phyloP scores from a whole-genome alignment of 1,140 invertebrate species.

The Neoseiulus cucumeris region DNA sequence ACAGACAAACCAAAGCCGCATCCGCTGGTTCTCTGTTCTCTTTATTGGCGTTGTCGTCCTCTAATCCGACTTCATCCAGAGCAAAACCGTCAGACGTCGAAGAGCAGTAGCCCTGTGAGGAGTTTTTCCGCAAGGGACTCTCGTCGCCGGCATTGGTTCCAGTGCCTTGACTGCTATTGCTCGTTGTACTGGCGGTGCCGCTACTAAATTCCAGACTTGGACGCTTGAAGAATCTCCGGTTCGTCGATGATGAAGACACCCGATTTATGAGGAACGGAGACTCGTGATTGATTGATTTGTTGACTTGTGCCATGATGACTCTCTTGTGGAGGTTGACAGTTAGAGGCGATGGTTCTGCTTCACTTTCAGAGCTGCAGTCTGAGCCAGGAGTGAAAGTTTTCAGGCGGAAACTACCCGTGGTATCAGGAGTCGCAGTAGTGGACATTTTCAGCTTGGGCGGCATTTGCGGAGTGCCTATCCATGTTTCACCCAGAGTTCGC shows the following conservation, averaged over 20 bases:
- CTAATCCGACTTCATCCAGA: background rate
- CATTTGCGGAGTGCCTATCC: background rate
- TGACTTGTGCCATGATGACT: background rate
- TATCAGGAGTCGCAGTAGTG: background rate
- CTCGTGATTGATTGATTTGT: background rate
- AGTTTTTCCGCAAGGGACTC: background rate
- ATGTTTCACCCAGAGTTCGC: background rate
- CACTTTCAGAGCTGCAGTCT: constrained; percentile 5
- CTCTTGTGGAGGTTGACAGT: background rate
- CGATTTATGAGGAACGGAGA: background rate
- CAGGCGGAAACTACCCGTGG: background rate
- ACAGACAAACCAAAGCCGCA: background rate
- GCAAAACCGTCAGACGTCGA: constrained; percentile 5
- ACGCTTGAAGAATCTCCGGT: background rate
- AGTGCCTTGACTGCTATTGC: too few relatives aligned
- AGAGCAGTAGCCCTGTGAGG: background rate
- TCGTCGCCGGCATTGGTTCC: too few relatives aligned
- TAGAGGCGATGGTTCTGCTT: background rate
- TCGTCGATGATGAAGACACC: background rate
- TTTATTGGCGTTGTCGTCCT: background rate
- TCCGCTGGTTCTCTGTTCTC: background rate
- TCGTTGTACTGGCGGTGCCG: too few relatives aligned
- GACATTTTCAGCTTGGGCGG: background rate
- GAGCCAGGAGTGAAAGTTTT: background rate
- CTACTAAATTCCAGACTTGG: background rate